Evolutionary conservation across 2,888 invertebrate genomes (phyloP).

Genomic region (Xestia c-nigrum): DNA sequence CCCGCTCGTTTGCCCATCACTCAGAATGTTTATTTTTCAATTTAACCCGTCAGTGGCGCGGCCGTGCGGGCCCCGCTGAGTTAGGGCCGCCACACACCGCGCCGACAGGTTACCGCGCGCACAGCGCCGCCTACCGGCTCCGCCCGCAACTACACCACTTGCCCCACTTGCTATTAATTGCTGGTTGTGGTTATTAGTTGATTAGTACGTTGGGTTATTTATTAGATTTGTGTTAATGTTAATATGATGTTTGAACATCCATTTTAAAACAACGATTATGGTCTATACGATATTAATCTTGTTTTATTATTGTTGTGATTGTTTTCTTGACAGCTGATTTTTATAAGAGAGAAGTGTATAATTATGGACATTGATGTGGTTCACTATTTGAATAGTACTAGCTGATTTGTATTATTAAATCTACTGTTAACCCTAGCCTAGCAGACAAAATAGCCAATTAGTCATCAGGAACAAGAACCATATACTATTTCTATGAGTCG

Average conservation of each 20-base stretch:
- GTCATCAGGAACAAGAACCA: neutral
- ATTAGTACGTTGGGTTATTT: constrained; percentile 68
- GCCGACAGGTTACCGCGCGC: constrained; percentile 83
- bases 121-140: constrained; percentile 66
- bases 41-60: constrained; percentile 85
- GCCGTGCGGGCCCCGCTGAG: constrained; percentile 78
- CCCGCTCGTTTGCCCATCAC: constrained; percentile 80
- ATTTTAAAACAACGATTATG: constrained; percentile 58
- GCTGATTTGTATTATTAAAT: neutral
- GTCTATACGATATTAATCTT: constrained; percentile 52
- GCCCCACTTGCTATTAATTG: constrained; percentile 64
- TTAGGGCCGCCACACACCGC: constrained; percentile 89
- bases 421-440: neutral
- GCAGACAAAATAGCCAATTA: neutral
- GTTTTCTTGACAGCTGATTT: constrained; percentile 49
- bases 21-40: constrained; percentile 90
- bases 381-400: neutral
- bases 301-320: constrained; percentile 54
- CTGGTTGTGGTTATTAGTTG: constrained; percentile 69
- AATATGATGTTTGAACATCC: constrained; percentile 60
- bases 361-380: constrained; percentile 24
- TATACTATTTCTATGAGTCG: neutral
- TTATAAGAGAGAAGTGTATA: constrained; percentile 29
- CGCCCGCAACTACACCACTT: constrained; percentile 59
- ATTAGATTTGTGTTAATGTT: constrained; percentile 67